phyloP scores from a whole-genome alignment of 1,140 invertebrate genomes.

The Drosophila saltans region DNA sequence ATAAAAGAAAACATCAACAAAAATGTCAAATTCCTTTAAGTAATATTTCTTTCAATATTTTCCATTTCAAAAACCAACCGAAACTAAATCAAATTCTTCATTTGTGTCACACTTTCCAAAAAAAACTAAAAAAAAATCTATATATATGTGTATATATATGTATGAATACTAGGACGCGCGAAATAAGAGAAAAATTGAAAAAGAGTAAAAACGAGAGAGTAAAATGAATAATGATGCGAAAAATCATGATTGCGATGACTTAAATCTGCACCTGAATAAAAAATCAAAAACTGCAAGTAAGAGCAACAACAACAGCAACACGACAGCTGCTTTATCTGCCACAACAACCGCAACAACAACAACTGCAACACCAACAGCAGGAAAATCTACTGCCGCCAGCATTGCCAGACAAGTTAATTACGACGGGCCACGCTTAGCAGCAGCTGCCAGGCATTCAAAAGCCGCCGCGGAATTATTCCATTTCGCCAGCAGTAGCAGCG shows the following conservation, averaged over 20 bases:
- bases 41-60: slow-evolving; percentile 46
- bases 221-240: slow-evolving; percentile 83
- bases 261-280: slow-evolving; percentile 71
- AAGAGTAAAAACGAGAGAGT: slow-evolving; percentile 55
- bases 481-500: slow-evolving; percentile 48
- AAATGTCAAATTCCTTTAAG: slow-evolving; percentile 58
- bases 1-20: slow-evolving; percentile 39
- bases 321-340: slow-evolving; percentile 16
- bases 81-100: slow-evolving; percentile 32
- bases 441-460: slow-evolving; percentile 53
- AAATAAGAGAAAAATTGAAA: slow-evolving; percentile 44
- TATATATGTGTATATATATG: not conserved
- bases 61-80: slow-evolving; percentile 19
- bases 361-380: slow-evolving; percentile 33
- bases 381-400: slow-evolving; percentile 42
- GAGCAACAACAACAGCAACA: slow-evolving; percentile 30
- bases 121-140: slow-evolving; percentile 13
- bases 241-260: slow-evolving; percentile 75
- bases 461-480: slow-evolving; percentile 47
- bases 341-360: slow-evolving; percentile 30
- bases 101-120: slow-evolving; percentile 18
- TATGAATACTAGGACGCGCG: slow-evolving; percentile 55
- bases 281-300: slow-evolving; percentile 43
- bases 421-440: slow-evolving; percentile 55
- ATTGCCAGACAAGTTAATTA: slow-evolving; percentile 54